Evolutionary conservation across 2,113 vertebrate species (phyloP).

Genomic region (Apus apus): DNA sequence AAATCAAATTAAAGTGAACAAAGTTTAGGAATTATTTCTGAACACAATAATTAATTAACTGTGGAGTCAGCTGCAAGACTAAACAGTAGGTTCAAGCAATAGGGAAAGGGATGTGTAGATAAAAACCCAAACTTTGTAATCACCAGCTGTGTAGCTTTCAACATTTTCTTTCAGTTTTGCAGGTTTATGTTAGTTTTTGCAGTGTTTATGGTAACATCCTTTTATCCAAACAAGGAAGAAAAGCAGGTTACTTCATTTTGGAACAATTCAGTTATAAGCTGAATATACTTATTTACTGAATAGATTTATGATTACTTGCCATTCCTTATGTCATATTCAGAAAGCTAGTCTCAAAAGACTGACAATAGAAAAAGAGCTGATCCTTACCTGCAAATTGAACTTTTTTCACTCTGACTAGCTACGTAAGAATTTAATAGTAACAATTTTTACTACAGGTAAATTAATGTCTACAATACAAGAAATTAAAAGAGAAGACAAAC

Average conservation of each 20-base stretch:
- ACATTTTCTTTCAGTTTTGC: not conserved
- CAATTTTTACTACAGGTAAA: not conserved
- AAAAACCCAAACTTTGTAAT: not conserved
- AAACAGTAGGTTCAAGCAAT: not conserved
- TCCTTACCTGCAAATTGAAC: not conserved
- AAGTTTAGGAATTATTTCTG: not conserved
- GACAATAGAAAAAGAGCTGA: not conserved
- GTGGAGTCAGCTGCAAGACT: not conserved
- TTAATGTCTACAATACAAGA: not conserved
- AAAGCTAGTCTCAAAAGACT: not conserved
- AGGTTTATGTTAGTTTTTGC: not conserved
- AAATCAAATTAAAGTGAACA: not conserved
- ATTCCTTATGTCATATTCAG: not conserved
- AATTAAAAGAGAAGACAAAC: not conserved
- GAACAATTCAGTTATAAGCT: not conserved
- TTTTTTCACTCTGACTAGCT: not conserved
- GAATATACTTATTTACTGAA: not conserved
- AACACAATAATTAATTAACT: not conserved
- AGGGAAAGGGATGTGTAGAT: not conserved
- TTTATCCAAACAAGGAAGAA: not conserved
- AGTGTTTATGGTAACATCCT: not conserved
- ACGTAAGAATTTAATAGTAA: not conserved
- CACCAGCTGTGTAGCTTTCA: not conserved
- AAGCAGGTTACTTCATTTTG: not conserved
- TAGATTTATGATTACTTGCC: not conserved